Evolutionary conservation across 2,888 invertebrate species (phyloP).

Genomic region (Epistrophella euchroma): DNA sequence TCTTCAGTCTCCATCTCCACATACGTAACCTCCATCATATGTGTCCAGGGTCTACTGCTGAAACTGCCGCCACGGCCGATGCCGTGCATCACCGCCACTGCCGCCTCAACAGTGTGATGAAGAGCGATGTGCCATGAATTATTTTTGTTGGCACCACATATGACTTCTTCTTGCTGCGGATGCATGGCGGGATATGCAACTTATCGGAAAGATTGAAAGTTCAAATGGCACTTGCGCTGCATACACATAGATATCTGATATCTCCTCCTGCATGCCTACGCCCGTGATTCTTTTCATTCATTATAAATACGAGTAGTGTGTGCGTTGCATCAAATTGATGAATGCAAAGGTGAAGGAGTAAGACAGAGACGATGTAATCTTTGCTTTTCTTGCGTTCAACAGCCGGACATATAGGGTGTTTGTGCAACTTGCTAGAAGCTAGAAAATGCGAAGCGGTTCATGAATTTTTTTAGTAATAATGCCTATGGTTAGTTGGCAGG

Average conservation of each 20-base stretch:
- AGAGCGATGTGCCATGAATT: conserved; percentile 73
- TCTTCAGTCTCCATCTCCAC: conserved; percentile 46
- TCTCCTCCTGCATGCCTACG: conserved; percentile 19
- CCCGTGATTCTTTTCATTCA: conserved; percentile 52
- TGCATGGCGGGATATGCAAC: conserved; percentile 12
- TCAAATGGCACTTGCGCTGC: conserved; percentile 69
- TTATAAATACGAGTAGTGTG: conserved; percentile 17
- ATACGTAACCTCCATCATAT: conserved; percentile 15
- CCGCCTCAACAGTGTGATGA: conserved; percentile 60
- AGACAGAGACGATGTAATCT: conserved; percentile 6
- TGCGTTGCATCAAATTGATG: conserved; percentile 34
- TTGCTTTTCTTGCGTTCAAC: background rate
- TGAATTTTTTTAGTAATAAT: no score
- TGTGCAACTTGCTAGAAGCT: no score
- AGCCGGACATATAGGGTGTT: no score
- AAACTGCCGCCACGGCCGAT: background rate
- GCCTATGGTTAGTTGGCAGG: no score
- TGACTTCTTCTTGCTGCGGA: conserved; percentile 34
- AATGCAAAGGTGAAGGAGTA: conserved; percentile 10
- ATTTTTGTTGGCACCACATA: conserved; percentile 66
- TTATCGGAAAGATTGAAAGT: conserved; percentile 56
- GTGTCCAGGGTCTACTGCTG: conserved; percentile 2
- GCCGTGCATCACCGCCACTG: background rate
- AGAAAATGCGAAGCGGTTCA: no score
- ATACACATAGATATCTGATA: conserved; percentile 20